A percentile compares a stretch with the other conserved stretches of the same genome.
Evolutionary conservation across 2,113 vertebrate species (phyloP).

Genomic region (Protomyctophum bolini): DNA sequence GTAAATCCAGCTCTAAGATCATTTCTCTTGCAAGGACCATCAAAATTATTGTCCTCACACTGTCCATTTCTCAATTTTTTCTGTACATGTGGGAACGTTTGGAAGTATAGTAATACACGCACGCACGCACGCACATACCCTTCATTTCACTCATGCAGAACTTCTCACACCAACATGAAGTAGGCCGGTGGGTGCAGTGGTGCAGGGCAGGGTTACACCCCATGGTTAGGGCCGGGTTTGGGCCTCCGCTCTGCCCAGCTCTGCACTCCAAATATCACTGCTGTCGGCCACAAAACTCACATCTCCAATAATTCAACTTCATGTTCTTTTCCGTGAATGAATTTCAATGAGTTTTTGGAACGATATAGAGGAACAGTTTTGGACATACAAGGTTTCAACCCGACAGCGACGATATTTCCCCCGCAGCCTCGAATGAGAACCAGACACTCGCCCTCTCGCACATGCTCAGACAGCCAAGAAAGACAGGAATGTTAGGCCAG

Average conservation of each 20-base stretch:
- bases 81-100: too few relatives aligned
- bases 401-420: constrained; percentile 34
- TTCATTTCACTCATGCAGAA: constrained; percentile 57
- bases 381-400: too few relatives aligned
- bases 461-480: constrained; percentile 53
- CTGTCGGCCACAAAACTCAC: too few relatives aligned
- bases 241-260: constrained; percentile 39
- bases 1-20: too few relatives aligned
- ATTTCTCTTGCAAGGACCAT: too few relatives aligned
- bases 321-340: too few relatives aligned
- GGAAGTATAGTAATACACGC: too few relatives aligned
- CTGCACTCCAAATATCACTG: constrained; percentile 52
- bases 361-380: too few relatives aligned
- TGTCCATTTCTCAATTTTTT: too few relatives aligned
- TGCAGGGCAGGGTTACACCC: constrained; percentile 61
- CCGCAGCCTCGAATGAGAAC: constrained; percentile 59
- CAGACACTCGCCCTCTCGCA: constrained; percentile 53
- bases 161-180: constrained; percentile 64
- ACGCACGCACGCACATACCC: background rate
- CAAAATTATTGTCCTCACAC: too few relatives aligned
- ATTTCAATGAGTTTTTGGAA: too few relatives aligned
- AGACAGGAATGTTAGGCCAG: constrained; percentile 47
- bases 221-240: constrained; percentile 48
- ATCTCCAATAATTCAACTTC: too few relatives aligned
- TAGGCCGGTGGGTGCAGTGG: constrained; percentile 60